These are phyloP conservation scores for Agapostemon virescens DNA, from an alignment of 2,888 invertebrate genomes.

Conservation along the genomic window DNA sequence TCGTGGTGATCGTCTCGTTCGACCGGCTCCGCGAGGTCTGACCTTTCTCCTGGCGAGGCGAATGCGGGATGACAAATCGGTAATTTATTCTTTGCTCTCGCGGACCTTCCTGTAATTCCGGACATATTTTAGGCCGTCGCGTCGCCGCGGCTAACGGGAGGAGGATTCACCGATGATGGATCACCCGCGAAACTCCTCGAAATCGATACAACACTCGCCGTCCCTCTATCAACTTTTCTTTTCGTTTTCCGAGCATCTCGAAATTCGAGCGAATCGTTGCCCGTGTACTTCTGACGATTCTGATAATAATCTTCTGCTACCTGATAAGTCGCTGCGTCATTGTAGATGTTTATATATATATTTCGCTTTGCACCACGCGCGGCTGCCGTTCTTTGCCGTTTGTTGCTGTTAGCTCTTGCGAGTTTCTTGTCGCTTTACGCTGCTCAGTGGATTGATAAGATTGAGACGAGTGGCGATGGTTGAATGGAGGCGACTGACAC, in stretches of 20 bases:
- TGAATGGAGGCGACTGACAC: neutral
- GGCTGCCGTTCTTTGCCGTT: conserved; percentile 5
- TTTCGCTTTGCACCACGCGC: conserved; percentile 21
- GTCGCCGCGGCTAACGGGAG: neutral
- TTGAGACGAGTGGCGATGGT: neutral
- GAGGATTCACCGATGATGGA: neutral
- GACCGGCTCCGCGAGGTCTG: neutral
- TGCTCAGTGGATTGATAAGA: neutral
- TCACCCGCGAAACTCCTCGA: conserved; percentile 17
- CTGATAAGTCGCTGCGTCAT: neutral
- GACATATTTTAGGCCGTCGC: conserved; percentile 12
- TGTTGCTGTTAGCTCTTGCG: conserved; percentile 9
- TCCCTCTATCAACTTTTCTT: neutral
- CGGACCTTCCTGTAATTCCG: conserved; percentile 19
- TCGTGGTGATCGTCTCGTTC: neutral
- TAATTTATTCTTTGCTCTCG: conserved; percentile 29
- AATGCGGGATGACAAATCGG: conserved; percentile 28
- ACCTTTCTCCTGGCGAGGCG: conserved; percentile 14
- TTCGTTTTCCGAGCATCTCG: neutral
- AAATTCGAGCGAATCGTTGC: conserved; percentile 24
- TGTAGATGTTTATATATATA: conserved; percentile 1
- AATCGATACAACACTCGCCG: conserved; percentile 1
- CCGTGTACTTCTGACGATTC: conserved; percentile 21
- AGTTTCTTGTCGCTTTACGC: neutral
- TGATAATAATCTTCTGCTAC: conserved; percentile 3